A percentile compares a stretch with the other conserved stretches of the same genome.
Evolutionary conservation across 2,888 invertebrate genomes (phyloP).

Genomic region (Patella pellucida): DNA sequence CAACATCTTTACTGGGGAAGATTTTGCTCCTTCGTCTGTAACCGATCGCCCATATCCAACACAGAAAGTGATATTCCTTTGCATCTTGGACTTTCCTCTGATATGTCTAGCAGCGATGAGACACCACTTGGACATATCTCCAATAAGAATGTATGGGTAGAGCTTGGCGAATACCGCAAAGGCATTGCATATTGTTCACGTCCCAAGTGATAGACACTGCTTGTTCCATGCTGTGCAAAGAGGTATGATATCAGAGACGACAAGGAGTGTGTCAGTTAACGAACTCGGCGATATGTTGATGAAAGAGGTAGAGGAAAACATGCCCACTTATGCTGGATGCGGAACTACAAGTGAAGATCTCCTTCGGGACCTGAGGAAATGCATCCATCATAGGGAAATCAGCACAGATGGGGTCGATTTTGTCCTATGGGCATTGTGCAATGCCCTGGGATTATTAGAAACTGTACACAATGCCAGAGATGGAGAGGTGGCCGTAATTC

Average conservation of each 20-base stretch:
- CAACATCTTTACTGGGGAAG: no score
- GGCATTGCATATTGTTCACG: slow-evolving; percentile 16
- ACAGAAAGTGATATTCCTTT: slow-evolving; percentile 10
- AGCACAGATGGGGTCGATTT: slow-evolving; percentile 25
- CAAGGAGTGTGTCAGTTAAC: slow-evolving; percentile 1
- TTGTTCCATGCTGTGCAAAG: slow-evolving; percentile 13
- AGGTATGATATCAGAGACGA: slow-evolving; percentile 16
- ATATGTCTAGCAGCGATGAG: slow-evolving; percentile 11
- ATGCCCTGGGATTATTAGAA: slow-evolving; percentile 14
- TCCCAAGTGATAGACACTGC: slow-evolving; percentile 20
- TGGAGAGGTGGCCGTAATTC: neutral
- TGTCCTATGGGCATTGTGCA: slow-evolving; percentile 22
- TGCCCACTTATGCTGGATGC: slow-evolving; percentile 9
- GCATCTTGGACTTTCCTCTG: slow-evolving; percentile 13
- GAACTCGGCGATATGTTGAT: slow-evolving; percentile 18
- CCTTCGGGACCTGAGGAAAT: slow-evolving; percentile 15
- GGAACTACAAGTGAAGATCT: slow-evolving; percentile 16
- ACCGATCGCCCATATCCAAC: slow-evolving; percentile 11
- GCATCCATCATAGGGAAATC: slow-evolving; percentile 20
- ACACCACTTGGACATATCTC: slow-evolving; percentile 1
- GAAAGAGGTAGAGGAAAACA: slow-evolving; percentile 20
- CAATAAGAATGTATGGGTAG: neutral
- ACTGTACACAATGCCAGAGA: slow-evolving; percentile 13
- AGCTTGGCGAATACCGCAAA: slow-evolving; percentile 11
- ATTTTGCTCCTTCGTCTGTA: slow-evolving; percentile 8